Percentiles rank a stretch among this genome's conserved stretches.
Conservation (phyloP, 2,113 vertebrate species). For the Regulus satrapa region DNA sequence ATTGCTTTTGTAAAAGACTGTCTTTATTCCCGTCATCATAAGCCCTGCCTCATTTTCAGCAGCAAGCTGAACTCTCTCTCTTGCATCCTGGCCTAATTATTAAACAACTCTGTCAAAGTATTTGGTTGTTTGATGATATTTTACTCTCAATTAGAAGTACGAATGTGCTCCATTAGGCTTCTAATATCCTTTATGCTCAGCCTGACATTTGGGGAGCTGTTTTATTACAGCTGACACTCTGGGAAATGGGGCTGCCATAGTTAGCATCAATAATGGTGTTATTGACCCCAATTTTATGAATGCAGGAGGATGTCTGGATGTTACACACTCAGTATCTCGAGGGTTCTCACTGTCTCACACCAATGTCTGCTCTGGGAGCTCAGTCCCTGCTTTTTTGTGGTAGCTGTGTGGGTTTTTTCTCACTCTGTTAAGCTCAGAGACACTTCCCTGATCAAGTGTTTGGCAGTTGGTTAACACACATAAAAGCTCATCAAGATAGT, state of each 20-base stretch:
- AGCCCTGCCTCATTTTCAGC: constrained; percentile 1
- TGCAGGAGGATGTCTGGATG: background rate
- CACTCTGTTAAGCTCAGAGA: background rate
- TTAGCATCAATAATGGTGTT: constrained; percentile 26
- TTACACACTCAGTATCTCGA: background rate
- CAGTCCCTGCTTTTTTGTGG: background rate
- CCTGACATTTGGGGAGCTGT: constrained; percentile 53
- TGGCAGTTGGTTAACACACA: background rate
- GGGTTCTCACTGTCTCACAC: background rate
- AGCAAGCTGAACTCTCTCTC: background rate
- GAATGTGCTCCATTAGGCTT: constrained; percentile 57
- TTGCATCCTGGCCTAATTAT: constrained; percentile 42
- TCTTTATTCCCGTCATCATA: background rate
- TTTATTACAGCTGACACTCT: constrained; percentile 26
- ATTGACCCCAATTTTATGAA: constrained; percentile 43
- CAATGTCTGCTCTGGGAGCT: background rate
- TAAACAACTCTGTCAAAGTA: constrained; percentile 37
- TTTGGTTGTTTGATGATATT: constrained; percentile 48
- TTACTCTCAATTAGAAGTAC: constrained; percentile 61
- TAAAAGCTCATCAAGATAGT: background rate
- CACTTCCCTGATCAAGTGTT: background rate
- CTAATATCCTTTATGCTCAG: constrained; percentile 48
- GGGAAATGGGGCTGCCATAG: constrained; percentile 15
- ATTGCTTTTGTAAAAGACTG: background rate
- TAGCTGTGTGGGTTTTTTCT: background rate